phyloP scores from a whole-genome alignment of 1,140 invertebrate species.

The Drosophila kanapiae region DNA sequence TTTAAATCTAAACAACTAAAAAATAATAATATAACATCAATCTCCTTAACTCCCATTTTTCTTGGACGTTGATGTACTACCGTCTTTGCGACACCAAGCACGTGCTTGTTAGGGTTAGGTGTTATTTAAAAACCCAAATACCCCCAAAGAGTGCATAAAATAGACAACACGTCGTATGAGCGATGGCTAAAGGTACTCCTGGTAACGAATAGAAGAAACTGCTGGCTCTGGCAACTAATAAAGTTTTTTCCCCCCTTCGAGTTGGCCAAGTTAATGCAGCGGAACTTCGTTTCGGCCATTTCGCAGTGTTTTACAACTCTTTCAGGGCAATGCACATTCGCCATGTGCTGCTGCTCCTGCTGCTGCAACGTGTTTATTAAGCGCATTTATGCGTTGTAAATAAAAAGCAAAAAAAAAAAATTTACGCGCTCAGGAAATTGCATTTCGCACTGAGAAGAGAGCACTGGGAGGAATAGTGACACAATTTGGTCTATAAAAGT shows the following conservation, averaged over 20 bases:
- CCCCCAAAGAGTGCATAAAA: slow-evolving; percentile 13
- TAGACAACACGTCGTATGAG: slow-evolving; percentile 71
- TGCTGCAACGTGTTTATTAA: slow-evolving; percentile 69
- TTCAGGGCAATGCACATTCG: slow-evolving; percentile 43
- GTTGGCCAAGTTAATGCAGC: slow-evolving; percentile 66
- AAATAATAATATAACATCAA: too few relatives aligned
- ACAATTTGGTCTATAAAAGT: slow-evolving; percentile 74
- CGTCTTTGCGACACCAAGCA: too few relatives aligned
- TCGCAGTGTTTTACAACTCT: slow-evolving; percentile 66
- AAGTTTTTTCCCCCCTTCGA: slow-evolving; percentile 45
- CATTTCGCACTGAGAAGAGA: slow-evolving; percentile 32
- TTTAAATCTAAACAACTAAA: too few relatives aligned
- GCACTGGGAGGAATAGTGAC: slow-evolving; percentile 41
- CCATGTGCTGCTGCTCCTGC: slow-evolving; percentile 45
- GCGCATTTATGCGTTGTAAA: slow-evolving; percentile 78
- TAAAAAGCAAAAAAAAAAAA: slow-evolving; percentile 52
- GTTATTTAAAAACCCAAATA: not conserved
- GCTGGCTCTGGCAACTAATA: slow-evolving; percentile 73
- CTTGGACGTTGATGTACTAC: too few relatives aligned
- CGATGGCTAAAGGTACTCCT: slow-evolving; percentile 32
- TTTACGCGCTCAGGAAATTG: slow-evolving; percentile 57
- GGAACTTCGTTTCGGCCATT: slow-evolving; percentile 65
- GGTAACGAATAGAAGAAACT: slow-evolving; percentile 32
- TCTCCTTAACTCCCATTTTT: too few relatives aligned
- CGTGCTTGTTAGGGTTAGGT: too few relatives aligned